Percentiles rank a stretch among this genome's conserved stretches.
Conservation (phyloP, 2,888 invertebrate species). For the Suillia variegata region DNA sequence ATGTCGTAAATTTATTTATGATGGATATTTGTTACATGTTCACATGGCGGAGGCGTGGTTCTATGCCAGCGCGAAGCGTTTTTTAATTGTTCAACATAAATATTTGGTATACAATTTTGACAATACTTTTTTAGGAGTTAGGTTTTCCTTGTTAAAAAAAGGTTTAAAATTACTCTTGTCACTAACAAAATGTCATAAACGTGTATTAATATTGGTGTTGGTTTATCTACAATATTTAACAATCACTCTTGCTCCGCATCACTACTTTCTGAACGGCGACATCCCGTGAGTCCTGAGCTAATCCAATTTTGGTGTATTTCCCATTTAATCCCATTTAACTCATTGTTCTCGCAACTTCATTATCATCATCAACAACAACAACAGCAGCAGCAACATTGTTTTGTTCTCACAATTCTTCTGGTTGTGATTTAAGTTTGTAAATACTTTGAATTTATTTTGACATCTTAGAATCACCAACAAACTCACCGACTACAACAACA, state of each 20-base stretch:
- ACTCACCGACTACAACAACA: constrained; percentile 42
- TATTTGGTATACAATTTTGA: too few species aligned
- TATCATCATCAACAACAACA: neutral
- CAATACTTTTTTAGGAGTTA: too few species aligned
- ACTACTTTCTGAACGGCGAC: too few species aligned
- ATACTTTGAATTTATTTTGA: too few species aligned
- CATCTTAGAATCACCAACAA: constrained; percentile 55
- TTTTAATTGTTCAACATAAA: constrained; percentile 9
- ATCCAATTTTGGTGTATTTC: too few species aligned
- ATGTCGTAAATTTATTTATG: neutral
- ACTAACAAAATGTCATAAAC: too few species aligned
- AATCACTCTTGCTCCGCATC: too few species aligned
- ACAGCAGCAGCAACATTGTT: too few species aligned
- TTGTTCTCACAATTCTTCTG: neutral
- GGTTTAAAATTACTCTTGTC: too few species aligned
- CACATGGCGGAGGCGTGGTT: neutral
- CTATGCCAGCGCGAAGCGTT: neutral
- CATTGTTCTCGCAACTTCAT: neutral
- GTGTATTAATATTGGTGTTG: neutral
- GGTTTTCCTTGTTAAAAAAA: too few species aligned
- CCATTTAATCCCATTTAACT: neutral
- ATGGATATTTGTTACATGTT: constrained; percentile 15
- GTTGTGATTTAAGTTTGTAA: neutral
- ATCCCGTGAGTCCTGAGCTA: too few species aligned
- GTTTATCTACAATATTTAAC: constrained; percentile 3